phyloP scores from a whole-genome alignment of 2,888 invertebrate species.

The Elegia similella region DNA sequence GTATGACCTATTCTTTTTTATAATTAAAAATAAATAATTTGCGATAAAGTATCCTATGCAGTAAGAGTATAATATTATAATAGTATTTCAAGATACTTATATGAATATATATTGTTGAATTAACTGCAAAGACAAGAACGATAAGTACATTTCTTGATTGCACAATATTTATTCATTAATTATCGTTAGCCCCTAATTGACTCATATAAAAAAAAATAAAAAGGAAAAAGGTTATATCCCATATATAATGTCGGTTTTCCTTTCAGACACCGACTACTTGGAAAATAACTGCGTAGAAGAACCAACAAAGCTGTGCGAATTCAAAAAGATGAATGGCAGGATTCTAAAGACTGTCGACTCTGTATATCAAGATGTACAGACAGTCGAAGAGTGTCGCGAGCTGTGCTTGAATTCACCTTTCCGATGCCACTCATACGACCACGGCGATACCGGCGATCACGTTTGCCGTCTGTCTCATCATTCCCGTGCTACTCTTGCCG shows the following conservation, averaged over 20 bases:
- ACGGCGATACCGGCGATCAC: constrained; percentile 95
- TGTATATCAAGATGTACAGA: constrained; percentile 93
- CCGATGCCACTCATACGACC: constrained; percentile 96
- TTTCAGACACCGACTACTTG: constrained; percentile 87
- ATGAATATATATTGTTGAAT: no score
- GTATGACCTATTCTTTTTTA: constrained; percentile 42
- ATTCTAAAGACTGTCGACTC: constrained; percentile 97
- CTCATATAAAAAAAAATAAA: no score
- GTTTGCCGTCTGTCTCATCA: constrained; percentile 96
- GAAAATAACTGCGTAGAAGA: constrained; percentile 97
- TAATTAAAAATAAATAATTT: neutral
- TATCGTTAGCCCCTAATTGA: no score
- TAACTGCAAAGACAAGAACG: no score
- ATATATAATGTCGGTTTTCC: constrained; percentile 7
- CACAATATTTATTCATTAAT: no score
- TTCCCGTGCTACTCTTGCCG: constrained; percentile 92
- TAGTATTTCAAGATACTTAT: no score
- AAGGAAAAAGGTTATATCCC: neutral
- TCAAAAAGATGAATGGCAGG: constrained; percentile 92
- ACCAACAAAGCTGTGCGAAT: constrained; percentile 96
- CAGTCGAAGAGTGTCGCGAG: constrained; percentile 93
- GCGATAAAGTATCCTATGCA: no score
- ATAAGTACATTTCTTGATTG: no score
- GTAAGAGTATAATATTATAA: no score
- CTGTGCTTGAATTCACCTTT: constrained; percentile 94